Conservation (phyloP, 2,888 invertebrate genomes). For the Germaria angustata region DNA sequence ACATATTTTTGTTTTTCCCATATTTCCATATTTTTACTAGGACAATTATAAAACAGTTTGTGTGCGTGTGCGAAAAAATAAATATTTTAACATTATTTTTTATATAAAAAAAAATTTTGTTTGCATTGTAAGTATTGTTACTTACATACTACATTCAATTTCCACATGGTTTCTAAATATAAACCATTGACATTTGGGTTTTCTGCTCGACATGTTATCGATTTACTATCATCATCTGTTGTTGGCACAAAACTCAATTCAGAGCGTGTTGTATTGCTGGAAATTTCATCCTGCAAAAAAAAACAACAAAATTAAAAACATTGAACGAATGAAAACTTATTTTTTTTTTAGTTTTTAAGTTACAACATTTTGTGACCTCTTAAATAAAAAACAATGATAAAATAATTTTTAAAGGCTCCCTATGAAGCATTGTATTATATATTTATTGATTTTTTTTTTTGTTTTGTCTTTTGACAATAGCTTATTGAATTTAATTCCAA, state of each 20-base stretch:
- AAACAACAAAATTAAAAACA: slow-evolving; percentile 5
- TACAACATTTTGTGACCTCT: slow-evolving; percentile 16
- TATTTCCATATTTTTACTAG: neutral
- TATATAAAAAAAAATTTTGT: neutral
- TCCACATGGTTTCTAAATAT: slow-evolving; percentile 91
- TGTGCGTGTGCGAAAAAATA: neutral
- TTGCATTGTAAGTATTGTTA: slow-evolving; percentile 74
- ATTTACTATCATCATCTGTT: slow-evolving; percentile 93
- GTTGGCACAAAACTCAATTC: slow-evolving; percentile 93
- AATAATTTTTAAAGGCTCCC: neutral
- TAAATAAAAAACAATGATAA: slow-evolving; percentile 9
- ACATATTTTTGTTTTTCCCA: neutral
- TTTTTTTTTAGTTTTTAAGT: slow-evolving; percentile 25
- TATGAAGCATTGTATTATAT: neutral
- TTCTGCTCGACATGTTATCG: slow-evolving; percentile 93
- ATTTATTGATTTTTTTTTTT: neutral
- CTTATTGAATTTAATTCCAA: slow-evolving; percentile 26
- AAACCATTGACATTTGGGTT: slow-evolving; percentile 94
- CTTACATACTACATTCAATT: slow-evolving; percentile 94
- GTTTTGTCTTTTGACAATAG: neutral
- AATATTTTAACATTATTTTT: neutral
- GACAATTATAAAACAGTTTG: slow-evolving; percentile 7
- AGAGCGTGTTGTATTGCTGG: slow-evolving; percentile 91
- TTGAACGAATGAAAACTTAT: slow-evolving; percentile 4
- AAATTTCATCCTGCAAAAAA: slow-evolving; percentile 85